A percentile compares a stretch with the other conserved stretches of the same genome.
Conservation (phyloP, 2,888 invertebrate genomes). For the Leptinotarsa tumamoca region DNA sequence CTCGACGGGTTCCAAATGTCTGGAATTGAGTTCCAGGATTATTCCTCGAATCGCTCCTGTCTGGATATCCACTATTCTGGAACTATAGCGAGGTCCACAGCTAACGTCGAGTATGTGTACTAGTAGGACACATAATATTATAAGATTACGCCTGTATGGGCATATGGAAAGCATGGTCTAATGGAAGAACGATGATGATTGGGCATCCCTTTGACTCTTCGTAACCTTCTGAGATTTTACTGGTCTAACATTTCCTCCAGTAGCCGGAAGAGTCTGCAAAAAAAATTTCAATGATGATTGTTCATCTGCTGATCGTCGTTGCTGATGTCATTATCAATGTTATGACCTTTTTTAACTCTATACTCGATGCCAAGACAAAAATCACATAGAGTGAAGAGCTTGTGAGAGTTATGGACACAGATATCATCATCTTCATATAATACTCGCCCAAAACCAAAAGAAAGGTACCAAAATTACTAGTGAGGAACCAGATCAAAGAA, state of each 20-base stretch:
- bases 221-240: slow-evolving; percentile 28
- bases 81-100: slow-evolving; percentile 77
- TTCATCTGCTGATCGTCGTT: no score
- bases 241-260: slow-evolving; percentile 16
- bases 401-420: no score
- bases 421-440: no score
- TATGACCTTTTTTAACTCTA: no score
- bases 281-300: not conserved
- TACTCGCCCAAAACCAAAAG: no score
- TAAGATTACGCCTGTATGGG: slow-evolving; percentile 52
- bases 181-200: slow-evolving; percentile 51
- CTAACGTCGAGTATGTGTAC: slow-evolving; percentile 36
- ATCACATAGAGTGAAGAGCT: no score
- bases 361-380: no score
- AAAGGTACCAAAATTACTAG: no score
- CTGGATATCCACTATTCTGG: slow-evolving; percentile 84
- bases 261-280: not conserved
- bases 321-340: no score
- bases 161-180: slow-evolving; percentile 64
- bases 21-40: slow-evolving; percentile 77
- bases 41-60: slow-evolving; percentile 78
- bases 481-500: no score
- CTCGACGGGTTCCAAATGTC: slow-evolving; percentile 81
- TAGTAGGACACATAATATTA: slow-evolving; percentile 44
- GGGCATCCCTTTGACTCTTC: slow-evolving; percentile 58